Base-by-base conservation (phyloP, 2,888 invertebrate species). In the Stenoptilia bipunctidactyla region DNA sequence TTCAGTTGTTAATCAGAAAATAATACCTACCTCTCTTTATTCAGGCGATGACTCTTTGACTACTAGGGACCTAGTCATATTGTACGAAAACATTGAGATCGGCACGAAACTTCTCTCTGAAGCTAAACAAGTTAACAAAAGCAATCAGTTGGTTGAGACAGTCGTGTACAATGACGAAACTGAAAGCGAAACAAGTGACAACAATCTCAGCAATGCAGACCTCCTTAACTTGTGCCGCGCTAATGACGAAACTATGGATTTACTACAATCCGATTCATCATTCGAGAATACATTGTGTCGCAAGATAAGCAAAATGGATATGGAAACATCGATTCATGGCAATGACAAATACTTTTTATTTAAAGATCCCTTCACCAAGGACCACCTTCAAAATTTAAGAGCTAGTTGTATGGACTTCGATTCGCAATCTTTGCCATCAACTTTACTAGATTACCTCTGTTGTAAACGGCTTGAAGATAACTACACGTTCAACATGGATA, bases 401-500 rank as follows among this genome's bases (percentile, higher is more conserved):
- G 35, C 55, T 10, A 58, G 49, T 27, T 46, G 55, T 2, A 52
- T 55, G 10, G 56, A 57, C 15, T 50, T 54, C 1, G 58, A 62
- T 4, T 53, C 45, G n/a, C 27, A 58, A 2, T 40, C 67, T 9
- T 52, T 77, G 2, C 72, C 80, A 1, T 51, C 66, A 2, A 72
- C 76, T 4, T 49, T 82, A 36, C 48, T 83, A 2, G 79, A 83
- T 47, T 80, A 72, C 41, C 65, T 82, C 42, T 75, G 71, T 46
- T 72, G 71, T 51, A 74, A 74, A 45, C 63, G 69, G 1, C 49
- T 75, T 2, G 79, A 79, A 45, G 74, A 77, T 36, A 73, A 74
- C 47, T 73, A 70, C 40, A 74, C 66, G 45, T 74, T 79, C 49
- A 71, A 80, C 45, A 76, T 83, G 76, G 82, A 83, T 9, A 79